These are phyloP conservation scores for Xanthia icteritia DNA, from an alignment of 2,888 invertebrate genomes.

Conservation along the genomic window DNA sequence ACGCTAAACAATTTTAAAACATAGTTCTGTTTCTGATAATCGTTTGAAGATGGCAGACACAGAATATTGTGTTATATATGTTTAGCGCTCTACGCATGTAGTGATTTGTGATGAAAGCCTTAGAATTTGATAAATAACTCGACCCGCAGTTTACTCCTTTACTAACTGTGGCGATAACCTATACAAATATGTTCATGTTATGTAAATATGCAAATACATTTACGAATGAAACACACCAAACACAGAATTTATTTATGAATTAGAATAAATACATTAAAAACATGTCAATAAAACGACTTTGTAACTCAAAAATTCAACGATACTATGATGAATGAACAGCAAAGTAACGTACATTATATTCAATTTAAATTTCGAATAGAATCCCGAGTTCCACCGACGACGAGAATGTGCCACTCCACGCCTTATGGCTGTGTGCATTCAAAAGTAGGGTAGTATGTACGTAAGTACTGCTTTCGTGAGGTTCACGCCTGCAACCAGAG, in stretches of 20 bases:
- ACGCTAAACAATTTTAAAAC: no score
- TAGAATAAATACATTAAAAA: neutral
- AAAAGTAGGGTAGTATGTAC: constrained; percentile 44
- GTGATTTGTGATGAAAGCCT: no score
- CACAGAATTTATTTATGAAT: neutral
- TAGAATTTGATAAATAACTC: neutral
- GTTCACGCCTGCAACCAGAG: constrained; percentile 39
- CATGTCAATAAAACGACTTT: neutral
- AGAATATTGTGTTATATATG: no score
- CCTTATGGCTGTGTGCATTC: constrained; percentile 42
- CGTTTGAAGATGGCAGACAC: no score
- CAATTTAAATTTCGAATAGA: constrained; percentile 55
- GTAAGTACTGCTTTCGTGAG: constrained; percentile 49
- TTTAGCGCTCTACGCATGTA: no score
- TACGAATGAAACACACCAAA: neutral
- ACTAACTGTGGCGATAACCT: neutral
- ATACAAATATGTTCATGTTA: neutral
- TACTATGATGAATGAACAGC: constrained; percentile 46
- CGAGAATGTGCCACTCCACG: constrained; percentile 45
- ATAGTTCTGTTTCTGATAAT: no score
- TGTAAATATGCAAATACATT: neutral
- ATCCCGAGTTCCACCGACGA: constrained; percentile 18
- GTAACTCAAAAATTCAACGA: constrained; percentile 21
- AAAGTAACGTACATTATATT: constrained; percentile 54
- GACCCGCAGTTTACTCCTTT: neutral